Conservation (phyloP, 2,797 vertebrate species). For the Natrix natrix region DNA sequence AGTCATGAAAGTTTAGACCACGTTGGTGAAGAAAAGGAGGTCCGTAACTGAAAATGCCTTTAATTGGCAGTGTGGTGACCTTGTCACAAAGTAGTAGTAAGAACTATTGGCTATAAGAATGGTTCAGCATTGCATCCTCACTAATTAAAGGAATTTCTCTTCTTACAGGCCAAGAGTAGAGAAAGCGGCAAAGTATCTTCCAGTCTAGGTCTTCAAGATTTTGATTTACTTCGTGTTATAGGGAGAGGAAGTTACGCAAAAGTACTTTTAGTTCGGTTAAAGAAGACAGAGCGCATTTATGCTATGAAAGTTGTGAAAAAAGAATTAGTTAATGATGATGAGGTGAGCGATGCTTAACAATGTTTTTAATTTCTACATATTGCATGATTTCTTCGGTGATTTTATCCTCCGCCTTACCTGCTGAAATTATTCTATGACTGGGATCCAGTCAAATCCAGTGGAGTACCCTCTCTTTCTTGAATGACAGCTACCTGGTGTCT, state of each 20-base stretch:
- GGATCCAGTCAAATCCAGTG: not conserved
- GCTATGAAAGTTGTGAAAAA: constrained; percentile 99
- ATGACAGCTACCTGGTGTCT: not conserved
- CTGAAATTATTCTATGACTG: not conserved
- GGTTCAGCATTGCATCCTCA: not conserved
- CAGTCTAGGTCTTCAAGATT: constrained; percentile 92
- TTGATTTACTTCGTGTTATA: constrained; percentile 93
- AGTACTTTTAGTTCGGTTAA: constrained; percentile 91
- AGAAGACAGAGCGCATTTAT: constrained; percentile 97
- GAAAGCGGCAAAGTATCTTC: constrained; percentile 91
- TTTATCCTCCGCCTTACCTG: not conserved
- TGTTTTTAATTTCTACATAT: not conserved
- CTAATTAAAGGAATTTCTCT: constrained; percentile 20
- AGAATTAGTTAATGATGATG: constrained; percentile 97
- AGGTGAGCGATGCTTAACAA: constrained; percentile 75
- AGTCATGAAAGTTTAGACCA: constrained; percentile 91
- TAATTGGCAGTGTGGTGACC: not conserved
- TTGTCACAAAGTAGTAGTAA: not conserved
- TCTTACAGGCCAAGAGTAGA: constrained; percentile 82
- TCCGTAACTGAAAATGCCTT: not conserved
- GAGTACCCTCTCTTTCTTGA: not conserved
- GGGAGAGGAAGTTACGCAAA: constrained; percentile 98
- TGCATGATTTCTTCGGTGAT: too few relatives aligned
- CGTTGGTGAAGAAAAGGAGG: constrained; percentile 95
- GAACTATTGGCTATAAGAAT: not conserved